These are phyloP conservation scores for Hipparchia sbordonii DNA, from an alignment of 2,888 invertebrate genomes.

Conservation along the genomic window DNA sequence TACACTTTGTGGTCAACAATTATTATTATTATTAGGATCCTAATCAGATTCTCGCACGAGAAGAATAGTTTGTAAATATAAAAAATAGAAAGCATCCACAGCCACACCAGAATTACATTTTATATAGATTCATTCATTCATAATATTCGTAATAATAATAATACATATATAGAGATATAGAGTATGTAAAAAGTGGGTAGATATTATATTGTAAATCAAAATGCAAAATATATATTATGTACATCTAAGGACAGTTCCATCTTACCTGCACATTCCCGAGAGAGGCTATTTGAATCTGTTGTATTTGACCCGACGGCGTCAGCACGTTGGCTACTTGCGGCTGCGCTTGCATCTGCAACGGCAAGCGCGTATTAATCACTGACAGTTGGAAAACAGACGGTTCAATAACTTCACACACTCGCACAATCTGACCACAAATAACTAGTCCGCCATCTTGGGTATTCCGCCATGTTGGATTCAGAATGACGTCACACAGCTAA, in stretches of 20 bases:
- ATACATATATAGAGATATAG: not conserved
- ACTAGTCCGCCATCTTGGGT: too few relatives aligned
- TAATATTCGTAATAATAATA: not conserved
- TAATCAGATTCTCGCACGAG: too few relatives aligned
- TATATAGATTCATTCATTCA: not conserved
- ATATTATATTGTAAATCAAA: not conserved
- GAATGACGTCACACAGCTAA: too few relatives aligned
- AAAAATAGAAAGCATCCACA: not conserved
- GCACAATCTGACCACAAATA: too few relatives aligned
- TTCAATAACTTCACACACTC: too few relatives aligned
- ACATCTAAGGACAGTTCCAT: not conserved
- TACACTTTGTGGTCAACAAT: too few relatives aligned
- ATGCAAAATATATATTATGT: not conserved
- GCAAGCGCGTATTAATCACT: slow-evolving; percentile 9
- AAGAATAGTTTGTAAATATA: not conserved
- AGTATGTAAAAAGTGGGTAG: not conserved
- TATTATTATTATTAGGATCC: too few relatives aligned
- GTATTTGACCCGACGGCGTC: slow-evolving; percentile 94
- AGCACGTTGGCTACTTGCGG: slow-evolving; percentile 91
- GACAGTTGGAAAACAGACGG: slow-evolving; percentile 79
- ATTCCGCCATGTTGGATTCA: too few relatives aligned
- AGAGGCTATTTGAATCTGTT: slow-evolving; percentile 93
- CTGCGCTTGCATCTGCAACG: slow-evolving; percentile 80
- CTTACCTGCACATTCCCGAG: slow-evolving; percentile 80
- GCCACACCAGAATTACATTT: not conserved